A percentile compares a stretch with the other conserved stretches of the same genome.
Evolutionary conservation across 2,113 vertebrate species (phyloP).

Genomic region (Odocoileus virginianus): DNA sequence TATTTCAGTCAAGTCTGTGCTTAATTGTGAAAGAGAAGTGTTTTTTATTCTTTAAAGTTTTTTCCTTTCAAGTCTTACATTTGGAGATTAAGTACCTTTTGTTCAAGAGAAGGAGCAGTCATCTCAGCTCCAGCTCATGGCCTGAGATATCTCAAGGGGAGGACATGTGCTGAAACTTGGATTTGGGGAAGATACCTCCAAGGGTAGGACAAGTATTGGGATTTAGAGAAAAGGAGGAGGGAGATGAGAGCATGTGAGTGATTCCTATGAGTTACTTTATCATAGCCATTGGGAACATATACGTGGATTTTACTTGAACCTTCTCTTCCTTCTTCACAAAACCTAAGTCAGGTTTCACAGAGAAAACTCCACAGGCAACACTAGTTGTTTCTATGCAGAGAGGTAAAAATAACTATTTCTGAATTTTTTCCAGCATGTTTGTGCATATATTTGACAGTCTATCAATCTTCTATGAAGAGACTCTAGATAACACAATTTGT

Average conservation of each 20-base stretch:
- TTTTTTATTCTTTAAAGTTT: neutral
- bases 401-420: neutral
- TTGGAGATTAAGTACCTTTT: neutral
- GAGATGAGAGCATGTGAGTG: neutral
- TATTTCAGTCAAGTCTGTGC: neutral
- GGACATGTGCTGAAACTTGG: neutral
- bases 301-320: neutral
- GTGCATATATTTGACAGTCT: neutral
- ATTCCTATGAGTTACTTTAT: neutral
- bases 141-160: neutral
- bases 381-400: neutral
- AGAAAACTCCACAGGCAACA: neutral
- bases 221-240: neutral
- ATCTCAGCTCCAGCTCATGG: neutral
- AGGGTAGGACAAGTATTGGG: neutral
- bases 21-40: constrained; percentile 5
- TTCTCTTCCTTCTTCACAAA: neutral
- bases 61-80: neutral
- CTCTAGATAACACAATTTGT: neutral
- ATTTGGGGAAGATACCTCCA: neutral
- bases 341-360: neutral
- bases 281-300: neutral
- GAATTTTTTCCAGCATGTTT: neutral
- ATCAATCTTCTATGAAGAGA: neutral
- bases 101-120: neutral